Base-by-base conservation (phyloP, 2,888 invertebrate species). In the Colostygia pectinataria region DNA sequence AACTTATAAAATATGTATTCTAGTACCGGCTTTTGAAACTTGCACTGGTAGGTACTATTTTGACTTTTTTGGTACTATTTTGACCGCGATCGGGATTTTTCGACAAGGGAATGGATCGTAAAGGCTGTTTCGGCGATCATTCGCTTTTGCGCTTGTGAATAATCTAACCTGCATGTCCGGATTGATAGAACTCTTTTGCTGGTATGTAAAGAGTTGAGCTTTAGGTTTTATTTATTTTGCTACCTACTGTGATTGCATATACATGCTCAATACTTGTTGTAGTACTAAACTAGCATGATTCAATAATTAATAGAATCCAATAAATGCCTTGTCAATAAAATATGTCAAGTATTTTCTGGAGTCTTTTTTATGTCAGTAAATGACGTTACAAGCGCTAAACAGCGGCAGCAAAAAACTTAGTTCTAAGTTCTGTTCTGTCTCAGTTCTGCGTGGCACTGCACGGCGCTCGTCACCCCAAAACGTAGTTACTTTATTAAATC, bases 1-100 rank as follows among this genome's bases (percentile, higher is more conserved):
- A 79, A 83, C 81, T 86, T 88, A 89, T 90, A 87, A 90, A 90
- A 90, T 88, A 90, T 90, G 87, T 80, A 90, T 81, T 70, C 76
- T 69, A 72, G 63, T 62, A 72, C 79, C 75, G 80, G 87, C 85
- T 85, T 88, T 89, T 82, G 73, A 79, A 84, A 84, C 80, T 80
- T 82, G 78, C 75, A 65, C 79, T 72, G 53, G 79, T 76, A 78
- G 53, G 79, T 76, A 78, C 80, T 83, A 78, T 82, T 83, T 80
- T 80, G 79, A 85, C 87, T 83, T 83, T 80, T 80, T 50, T 72
- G 50, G 78, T 78, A 78, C 80, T 81, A 77, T 83, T 83, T 80
- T 80, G 80, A 88, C 87, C 88, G 74, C 88, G 81, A 88, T 88
- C 71, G 82, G 80, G 75, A 78, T 77, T 80, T 85, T 83, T 75